Evolutionary conservation across 2,113 vertebrate species (phyloP), one percentile per base, ranked within the genome.

Genomic region (Piprites chloris): DNA sequence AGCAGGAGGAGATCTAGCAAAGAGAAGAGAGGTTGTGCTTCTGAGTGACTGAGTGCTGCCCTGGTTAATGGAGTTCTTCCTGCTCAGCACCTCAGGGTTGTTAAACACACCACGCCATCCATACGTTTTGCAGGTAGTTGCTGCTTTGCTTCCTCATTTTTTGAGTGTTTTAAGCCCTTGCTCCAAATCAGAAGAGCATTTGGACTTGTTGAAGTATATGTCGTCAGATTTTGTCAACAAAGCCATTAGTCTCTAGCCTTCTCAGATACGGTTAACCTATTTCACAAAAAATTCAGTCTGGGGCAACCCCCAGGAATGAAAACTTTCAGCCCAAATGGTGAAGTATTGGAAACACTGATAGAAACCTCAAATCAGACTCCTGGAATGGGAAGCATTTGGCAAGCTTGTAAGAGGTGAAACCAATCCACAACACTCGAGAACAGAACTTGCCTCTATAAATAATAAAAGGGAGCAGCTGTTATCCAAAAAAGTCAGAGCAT

Each of bases 351-450:
- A 88, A 63, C 22, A 6, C 47, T 65, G 63, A 73, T 71, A 95
- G 95, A 85, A 62, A 66, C 74, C 73, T 95, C 79, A 96, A 59
- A 96, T 92, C 53, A 78, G n/a, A 24, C 35, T 78, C 22, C 44
- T 91, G 88, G 93, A 94, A 96, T 95, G 92, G 92, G 67, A 95
- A 89, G n/a, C 80, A 91, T 94, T 79, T 95, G 95, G 83, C 56
- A 92, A 81, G 41, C 42, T 81, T 75, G 6, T 88, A 67, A 90
- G 85, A 89, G 49, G 61, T 0, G 0, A 93, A 97, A 89, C 35
- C 73, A 95, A 56, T 44, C 77, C 82, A 91, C 71, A 93, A 37
- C 32, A 81, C 73, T 95, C 5, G 1, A 92, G 56, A 92, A 87
- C 10, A 87, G 56, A 89, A 7, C n/a, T 75, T 87, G 80, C 74